phyloP scores from a whole-genome alignment of 1,140 invertebrate species.

The Drosophila navojoa region DNA sequence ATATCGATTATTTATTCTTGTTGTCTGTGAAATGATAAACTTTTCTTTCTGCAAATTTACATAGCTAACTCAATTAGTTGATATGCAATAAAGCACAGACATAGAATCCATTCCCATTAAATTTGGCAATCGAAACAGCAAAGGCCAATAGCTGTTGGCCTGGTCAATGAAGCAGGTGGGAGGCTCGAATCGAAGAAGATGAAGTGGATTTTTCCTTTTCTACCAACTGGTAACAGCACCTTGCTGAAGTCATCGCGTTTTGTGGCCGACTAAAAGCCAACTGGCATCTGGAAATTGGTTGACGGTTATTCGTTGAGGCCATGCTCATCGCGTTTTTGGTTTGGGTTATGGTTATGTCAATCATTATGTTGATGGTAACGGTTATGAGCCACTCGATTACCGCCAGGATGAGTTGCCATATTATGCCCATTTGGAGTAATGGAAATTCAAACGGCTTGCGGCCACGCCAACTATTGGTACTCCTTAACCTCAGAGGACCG shows the following conservation, averaged over 20 bases:
- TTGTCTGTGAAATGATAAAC: too few relatives aligned
- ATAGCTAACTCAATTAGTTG: too few relatives aligned
- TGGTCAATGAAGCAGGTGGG: slow-evolving; percentile 3
- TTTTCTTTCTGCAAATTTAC: too few relatives aligned
- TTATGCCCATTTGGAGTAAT: slow-evolving; percentile 56
- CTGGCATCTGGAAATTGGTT: slow-evolving; percentile 33
- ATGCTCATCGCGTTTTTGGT: slow-evolving; percentile 28
- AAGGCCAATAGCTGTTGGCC: background rate
- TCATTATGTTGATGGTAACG: slow-evolving; percentile 69
- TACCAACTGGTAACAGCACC: too few relatives aligned
- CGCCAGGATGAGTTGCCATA: slow-evolving; percentile 60
- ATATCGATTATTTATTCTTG: too few relatives aligned
- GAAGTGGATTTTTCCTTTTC: slow-evolving; percentile 2
- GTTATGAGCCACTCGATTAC: slow-evolving; percentile 62
- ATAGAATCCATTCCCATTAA: too few relatives aligned
- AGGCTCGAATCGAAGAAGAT: slow-evolving; percentile 7
- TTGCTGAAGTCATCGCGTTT: slow-evolving; percentile 24
- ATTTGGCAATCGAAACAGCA: background rate
- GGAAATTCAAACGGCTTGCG: slow-evolving; percentile 49
- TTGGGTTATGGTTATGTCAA: slow-evolving; percentile 66
- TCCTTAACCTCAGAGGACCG: slow-evolving; percentile 5
- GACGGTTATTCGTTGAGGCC: slow-evolving; percentile 27
- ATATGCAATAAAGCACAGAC: too few relatives aligned
- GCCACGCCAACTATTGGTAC: slow-evolving; percentile 30
- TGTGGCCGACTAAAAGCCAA: slow-evolving; percentile 36